Percentiles rank a stretch among this genome's conserved stretches.
phyloP scores from a whole-genome alignment of 2,113 vertebrate genomes.

The Proteles cristata region DNA sequence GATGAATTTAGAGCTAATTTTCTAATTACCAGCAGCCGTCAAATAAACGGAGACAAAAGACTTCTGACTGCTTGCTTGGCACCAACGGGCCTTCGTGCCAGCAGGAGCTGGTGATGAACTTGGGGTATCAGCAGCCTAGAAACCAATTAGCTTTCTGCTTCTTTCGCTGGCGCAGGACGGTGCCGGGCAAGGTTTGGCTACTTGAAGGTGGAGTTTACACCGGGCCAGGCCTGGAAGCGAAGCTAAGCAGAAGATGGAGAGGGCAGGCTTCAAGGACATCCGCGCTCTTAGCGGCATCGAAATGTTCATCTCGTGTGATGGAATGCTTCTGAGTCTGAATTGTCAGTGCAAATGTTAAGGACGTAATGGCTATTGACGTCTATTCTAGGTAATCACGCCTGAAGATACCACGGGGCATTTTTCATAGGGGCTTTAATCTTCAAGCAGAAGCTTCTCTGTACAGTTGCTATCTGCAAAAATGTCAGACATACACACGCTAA shows the following conservation, averaged over 20 bases:
- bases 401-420: neutral
- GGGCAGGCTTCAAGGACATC: slow-evolving; percentile 74
- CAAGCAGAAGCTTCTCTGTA: neutral
- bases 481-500: neutral
- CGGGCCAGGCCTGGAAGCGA: slow-evolving; percentile 69
- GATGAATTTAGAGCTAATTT: slow-evolving; percentile 62
- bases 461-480: neutral
- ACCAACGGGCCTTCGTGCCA: fast-evolving
- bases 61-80: neutral
- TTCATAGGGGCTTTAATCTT: neutral
- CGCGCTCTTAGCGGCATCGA: neutral
- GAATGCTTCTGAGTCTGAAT: slow-evolving; percentile 61
- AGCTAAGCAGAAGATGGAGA: slow-evolving; percentile 75
- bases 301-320: slow-evolving; percentile 75
- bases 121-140: slow-evolving; percentile 60
- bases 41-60: slow-evolving; percentile 33
- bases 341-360: neutral
- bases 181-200: slow-evolving; percentile 67
- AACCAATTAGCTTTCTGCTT: slow-evolving; percentile 78
- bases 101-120: neutral
- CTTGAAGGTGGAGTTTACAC: slow-evolving; percentile 41
- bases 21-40: slow-evolving; percentile 46
- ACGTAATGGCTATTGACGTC: neutral
- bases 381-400: neutral
- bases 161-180: slow-evolving; percentile 70